A percentile compares a stretch with the other conserved stretches of the same genome.
Evolutionary conservation across 2,888 invertebrate species (phyloP).

Genomic region (Drosophila helvetica): DNA sequence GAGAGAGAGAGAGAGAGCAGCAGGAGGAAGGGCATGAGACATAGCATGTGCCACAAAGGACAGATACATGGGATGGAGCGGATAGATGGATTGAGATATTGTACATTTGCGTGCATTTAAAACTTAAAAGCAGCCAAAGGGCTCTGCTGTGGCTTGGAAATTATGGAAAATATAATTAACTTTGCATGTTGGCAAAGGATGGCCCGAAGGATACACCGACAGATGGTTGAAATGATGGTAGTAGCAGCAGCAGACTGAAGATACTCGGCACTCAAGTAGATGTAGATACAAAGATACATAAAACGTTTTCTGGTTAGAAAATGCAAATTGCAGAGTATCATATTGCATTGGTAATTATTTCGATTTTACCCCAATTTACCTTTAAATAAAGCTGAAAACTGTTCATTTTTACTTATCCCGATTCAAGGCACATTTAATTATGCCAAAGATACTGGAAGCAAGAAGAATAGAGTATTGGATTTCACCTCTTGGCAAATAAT

Average conservation of each 20-base stretch:
- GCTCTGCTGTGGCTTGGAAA: slow-evolving; percentile 14
- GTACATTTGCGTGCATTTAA: background rate
- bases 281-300: background rate
- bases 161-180: slow-evolving; percentile 24
- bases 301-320: background rate
- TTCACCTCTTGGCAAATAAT: background rate
- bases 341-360: background rate
- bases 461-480: background rate
- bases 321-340: background rate
- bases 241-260: background rate
- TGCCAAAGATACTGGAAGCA: background rate
- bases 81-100: background rate
- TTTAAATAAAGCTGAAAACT: no score
- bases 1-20: background rate
- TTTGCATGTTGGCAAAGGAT: slow-evolving; percentile 1
- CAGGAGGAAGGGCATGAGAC: background rate
- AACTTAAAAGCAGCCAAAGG: slow-evolving; percentile 21
- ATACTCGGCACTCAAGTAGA: background rate
- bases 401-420: background rate
- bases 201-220: background rate
- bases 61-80: background rate
- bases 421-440: background rate
- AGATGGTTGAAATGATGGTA: background rate
- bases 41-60: slow-evolving; percentile 47
- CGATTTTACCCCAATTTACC: no score